These are phyloP conservation scores for Spea hammondii DNA, from an alignment of 2,797 vertebrate species.

Conservation along the genomic window DNA sequence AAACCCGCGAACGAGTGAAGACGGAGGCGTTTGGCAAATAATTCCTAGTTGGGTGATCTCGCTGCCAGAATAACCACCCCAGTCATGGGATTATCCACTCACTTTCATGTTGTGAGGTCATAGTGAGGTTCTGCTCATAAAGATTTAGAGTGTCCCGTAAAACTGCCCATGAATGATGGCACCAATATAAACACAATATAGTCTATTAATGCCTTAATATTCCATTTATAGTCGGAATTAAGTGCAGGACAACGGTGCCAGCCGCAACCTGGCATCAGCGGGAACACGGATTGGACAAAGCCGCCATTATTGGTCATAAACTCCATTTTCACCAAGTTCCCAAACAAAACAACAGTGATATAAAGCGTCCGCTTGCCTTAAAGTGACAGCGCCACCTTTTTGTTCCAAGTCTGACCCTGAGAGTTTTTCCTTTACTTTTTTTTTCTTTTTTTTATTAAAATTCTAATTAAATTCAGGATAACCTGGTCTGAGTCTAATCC, in stretches of 20 bases:
- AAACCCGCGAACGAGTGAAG: not conserved
- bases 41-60: not conserved
- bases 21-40: not conserved
- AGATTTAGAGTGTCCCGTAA: not conserved
- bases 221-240: not conserved
- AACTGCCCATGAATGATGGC: not conserved
- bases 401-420: too few species aligned
- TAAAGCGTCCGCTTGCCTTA: too few species aligned
- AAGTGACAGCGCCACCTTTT: too few species aligned
- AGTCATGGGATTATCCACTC: not conserved
- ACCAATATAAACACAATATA: not conserved
- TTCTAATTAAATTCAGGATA: too few species aligned
- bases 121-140: not conserved
- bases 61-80: not conserved
- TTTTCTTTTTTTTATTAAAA: too few species aligned
- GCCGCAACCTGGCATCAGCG: too few species aligned
- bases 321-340: too few species aligned
- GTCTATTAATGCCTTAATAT: not conserved
- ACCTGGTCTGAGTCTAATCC: too few species aligned
- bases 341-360: too few species aligned
- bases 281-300: too few species aligned
- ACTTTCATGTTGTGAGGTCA: slow-evolving; percentile 10
- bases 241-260: not conserved
- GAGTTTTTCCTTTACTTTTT: too few species aligned
- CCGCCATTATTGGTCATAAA: too few species aligned